Base-by-base conservation (phyloP, 2,113 vertebrate genomes). In the Ceuthmochares aereus region DNA sequence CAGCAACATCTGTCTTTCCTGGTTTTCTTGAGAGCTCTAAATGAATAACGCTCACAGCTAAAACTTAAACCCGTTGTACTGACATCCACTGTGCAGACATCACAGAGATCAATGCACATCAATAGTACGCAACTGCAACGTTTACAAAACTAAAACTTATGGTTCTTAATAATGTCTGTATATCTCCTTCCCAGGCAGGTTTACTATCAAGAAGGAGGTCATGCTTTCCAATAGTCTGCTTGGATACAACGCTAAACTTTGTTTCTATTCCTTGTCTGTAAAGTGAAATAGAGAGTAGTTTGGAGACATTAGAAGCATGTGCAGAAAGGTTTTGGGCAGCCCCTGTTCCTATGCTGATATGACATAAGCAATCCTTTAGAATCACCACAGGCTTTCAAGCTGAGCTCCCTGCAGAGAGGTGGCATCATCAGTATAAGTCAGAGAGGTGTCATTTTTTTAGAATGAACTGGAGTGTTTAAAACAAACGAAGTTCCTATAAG, bases 41-140 rank as follows among this genome's bases (percentile, higher is more conserved):
- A 23, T 32, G 6, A 55, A 17, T 7, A 74, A 62, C 11, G 12
- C 18, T 60, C 14, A 36, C 30, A 77, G 59, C 6, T 74, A 14
- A 27, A 86, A 74, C 42, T 18, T 14, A 75, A 36, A 55, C 8
- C 29, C 34, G 1, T 25, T 47, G 23, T 30, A 49, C 26, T 5
- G 6, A 21, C 7, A 34, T 15, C 16, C 42, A 17, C 34, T 55
- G 32, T 14, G 29, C 29, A 70, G 85, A 66, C 45, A 80, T 14
- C 36, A 14, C 26, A 52, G 51, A 51, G 1, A 83, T 13, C 7
- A 37, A 32, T 0, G 2, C 56, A 42, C 0, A 0, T 7, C 64
- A 36, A 1, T 13, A 37, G 2, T 15, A 69, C 64, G 34, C 51
- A 54, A 0, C 20, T 64, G 29, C 60, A 29, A 3, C 3, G 17